Conservation (phyloP, 2,113 vertebrate species). For the Oriolus oriolus region DNA sequence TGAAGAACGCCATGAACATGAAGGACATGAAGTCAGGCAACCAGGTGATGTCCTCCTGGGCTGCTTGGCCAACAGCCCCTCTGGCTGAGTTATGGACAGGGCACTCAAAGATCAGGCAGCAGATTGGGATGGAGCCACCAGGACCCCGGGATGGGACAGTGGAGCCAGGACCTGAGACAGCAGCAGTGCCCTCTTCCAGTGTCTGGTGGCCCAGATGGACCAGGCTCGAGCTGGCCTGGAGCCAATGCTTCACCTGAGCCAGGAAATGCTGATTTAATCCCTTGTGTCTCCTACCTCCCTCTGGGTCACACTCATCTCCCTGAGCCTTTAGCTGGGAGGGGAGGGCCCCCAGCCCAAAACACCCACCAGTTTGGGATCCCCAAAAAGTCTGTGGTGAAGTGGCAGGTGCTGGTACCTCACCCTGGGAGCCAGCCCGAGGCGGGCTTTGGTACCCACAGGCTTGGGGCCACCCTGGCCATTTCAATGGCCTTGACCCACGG, state of each 20-base stretch:
- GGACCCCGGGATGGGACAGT: neutral
- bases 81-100: neutral
- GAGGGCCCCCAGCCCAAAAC: neutral
- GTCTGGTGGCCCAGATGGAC: neutral
- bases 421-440: neutral
- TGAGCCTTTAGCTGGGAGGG: neutral
- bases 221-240: neutral
- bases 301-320: neutral
- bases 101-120: neutral
- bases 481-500: neutral
- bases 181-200: neutral
- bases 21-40: slow-evolving; percentile 90
- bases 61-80: neutral
- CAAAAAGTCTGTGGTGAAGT: neutral
- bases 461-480: rapidly evolving
- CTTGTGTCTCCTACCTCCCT: neutral
- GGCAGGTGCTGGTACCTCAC: neutral
- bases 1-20: slow-evolving; percentile 90
- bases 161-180: neutral
- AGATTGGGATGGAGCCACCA: neutral
- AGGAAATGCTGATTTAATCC: neutral
- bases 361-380: neutral
- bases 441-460: neutral
- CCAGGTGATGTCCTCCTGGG: slow-evolving; percentile 62
- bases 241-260: neutral